Evolutionary conservation across 2,888 invertebrate species (phyloP).

Genomic region (Drosophila histrio): DNA sequence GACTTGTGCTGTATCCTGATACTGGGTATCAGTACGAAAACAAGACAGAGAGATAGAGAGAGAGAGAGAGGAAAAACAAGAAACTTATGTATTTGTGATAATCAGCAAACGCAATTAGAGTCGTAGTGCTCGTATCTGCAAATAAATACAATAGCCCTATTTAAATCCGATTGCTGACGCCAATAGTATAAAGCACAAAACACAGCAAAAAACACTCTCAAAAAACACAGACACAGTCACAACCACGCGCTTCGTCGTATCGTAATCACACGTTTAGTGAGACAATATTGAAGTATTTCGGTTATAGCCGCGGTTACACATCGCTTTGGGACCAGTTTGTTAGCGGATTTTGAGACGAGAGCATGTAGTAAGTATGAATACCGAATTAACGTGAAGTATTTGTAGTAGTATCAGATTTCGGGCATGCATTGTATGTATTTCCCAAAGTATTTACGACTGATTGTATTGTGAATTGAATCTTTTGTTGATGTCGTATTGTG

Average conservation of each 20-base stretch:
- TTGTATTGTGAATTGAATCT: neutral
- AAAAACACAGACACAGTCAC: neutral
- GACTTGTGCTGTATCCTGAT: slow-evolving; percentile 11
- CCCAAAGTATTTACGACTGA: neutral
- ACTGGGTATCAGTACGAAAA: neutral
- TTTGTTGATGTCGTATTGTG: neutral
- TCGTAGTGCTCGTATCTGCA: slow-evolving; percentile 29
- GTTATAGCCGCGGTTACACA: slow-evolving; percentile 59
- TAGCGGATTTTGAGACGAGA: slow-evolving; percentile 63
- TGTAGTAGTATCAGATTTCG: neutral
- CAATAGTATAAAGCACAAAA: slow-evolving; percentile 7
- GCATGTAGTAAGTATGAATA: slow-evolving; percentile 62
- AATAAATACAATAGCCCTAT: slow-evolving; percentile 47
- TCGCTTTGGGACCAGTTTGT: slow-evolving; percentile 62
- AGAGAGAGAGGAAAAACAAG: neutral
- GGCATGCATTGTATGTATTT: neutral
- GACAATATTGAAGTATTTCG: slow-evolving; percentile 44
- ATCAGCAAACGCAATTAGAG: slow-evolving; percentile 43
- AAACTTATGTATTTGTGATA: slow-evolving; percentile 35
- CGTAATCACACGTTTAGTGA: slow-evolving; percentile 44
- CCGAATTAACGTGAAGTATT: neutral
- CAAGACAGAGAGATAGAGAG: neutral
- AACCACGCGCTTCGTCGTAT: slow-evolving; percentile 32
- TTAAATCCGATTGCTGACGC: slow-evolving; percentile 42
- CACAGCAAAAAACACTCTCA: slow-evolving; percentile 2